Evolutionary conservation across 2,888 invertebrate species (phyloP), one percentile per base, ranked within the genome.

Genomic region (Hydrotaea diabolus): DNA sequence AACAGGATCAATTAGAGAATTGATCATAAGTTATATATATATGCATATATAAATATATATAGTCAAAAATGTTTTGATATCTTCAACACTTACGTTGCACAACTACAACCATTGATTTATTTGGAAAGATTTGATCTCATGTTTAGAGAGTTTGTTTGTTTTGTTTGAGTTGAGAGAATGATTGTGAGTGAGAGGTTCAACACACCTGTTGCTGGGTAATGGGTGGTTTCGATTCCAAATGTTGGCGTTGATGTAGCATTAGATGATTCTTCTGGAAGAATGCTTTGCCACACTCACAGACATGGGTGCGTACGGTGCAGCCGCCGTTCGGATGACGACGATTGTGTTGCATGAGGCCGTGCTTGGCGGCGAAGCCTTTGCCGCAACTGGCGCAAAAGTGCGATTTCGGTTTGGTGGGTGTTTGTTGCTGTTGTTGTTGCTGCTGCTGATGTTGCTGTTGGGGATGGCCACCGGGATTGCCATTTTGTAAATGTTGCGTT

Each of bases 191-290:
- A 85, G 59, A 82, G 75, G 79, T 79, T 62, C 83, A 78, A 84
- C 91, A 88, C 89, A 92, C 92, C 91, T 93, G 93, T 88, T 91
- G 91, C 88, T 92, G 92, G 85, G 91, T 90, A 73, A 88, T 87
- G 86, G 89, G 89, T 90, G 93, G 92, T 88, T 92, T 92, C 55
- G 93, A 92, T 89, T 93, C 93, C 89, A 93, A 89, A 92, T 96
- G 96, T 89, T 96, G 96, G 78, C 96, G 93, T 92, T 96, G 96
- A 90, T 97, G 97, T 78, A 96, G 93, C 93, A 96, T 94, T 83
- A 97, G 93, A 89, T 97, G 96, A 91, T 96, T 96, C 93, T 96
- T 96, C 92, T 97, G 97, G 93, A 96, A 96, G 94, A 97, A 97
- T 15, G 96, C 96, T 91, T 96, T 97, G 79, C 96, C 96, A 90